Conservation (phyloP, 2,113 vertebrate species). For the Fregata magnificens region DNA sequence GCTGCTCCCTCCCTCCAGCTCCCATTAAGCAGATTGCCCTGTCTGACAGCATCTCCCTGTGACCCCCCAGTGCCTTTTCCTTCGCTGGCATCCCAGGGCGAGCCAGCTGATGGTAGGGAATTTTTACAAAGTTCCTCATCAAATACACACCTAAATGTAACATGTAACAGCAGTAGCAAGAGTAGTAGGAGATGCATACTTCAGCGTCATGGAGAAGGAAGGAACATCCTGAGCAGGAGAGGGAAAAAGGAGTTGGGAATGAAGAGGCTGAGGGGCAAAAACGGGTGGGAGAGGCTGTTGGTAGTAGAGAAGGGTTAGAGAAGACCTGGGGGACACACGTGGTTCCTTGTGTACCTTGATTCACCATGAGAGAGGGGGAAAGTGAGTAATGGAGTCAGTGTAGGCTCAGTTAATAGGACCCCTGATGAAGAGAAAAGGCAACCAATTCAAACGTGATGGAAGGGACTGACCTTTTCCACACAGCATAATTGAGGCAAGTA, state of each 20-base stretch:
- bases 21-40: background rate
- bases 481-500: background rate
- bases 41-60: background rate
- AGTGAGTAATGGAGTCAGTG: background rate
- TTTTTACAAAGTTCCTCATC: background rate
- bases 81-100: background rate
- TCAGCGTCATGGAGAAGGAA: background rate
- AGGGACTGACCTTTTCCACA: background rate
- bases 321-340: background rate
- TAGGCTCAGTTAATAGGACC: background rate
- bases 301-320: background rate
- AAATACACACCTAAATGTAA: background rate
- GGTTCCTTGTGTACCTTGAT: background rate
- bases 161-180: background rate
- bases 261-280: background rate
- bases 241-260: background rate
- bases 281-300: rapidly evolving
- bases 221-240: background rate
- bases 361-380: background rate
- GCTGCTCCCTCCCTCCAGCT: background rate
- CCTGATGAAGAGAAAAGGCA: background rate
- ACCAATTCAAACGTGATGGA: background rate
- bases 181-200: background rate
- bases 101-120: background rate
- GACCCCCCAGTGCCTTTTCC: background rate